Evolutionary conservation across 2,797 vertebrate species (phyloP), one percentile per base, ranked within the genome.

Genomic region (Micropoecilia bifurca): DNA sequence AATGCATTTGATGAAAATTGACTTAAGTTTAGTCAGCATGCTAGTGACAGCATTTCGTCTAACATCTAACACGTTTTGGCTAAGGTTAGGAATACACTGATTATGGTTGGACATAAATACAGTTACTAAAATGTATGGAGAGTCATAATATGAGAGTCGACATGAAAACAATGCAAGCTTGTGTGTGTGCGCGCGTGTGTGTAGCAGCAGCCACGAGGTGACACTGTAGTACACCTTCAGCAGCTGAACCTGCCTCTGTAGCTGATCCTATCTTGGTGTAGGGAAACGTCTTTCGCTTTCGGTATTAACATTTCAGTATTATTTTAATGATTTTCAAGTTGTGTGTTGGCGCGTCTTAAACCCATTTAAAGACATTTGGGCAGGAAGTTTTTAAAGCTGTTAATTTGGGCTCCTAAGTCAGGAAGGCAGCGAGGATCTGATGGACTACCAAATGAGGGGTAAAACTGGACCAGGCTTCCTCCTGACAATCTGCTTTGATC

Each of bases 401-500:
- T 33, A 74, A 66, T 66, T 48, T 78, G 82, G 76, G 71, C 13
- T 88, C 48, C 78, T 79, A 84, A 92, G 89, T 90, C 74, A 90
- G 85, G 86, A 73, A 80, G 90, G 4, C 7, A 73, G 80, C 59
- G 71, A 61, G 79, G 92, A 94, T 94, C 90, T 90, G 91, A 94
- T 93, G 91, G 93, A 95, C 90, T 95, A 89, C 87, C 74, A 90
- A 92, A 94, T 95, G 92, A 95, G 87, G 89, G 76, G 48, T 84
- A 87, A 92, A 92, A 85, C 91, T 74, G 87, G 91, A 92, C 92
- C 85, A 90, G 91, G 83, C 86, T 89, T 53, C 81, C 82, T 80
- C 89, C 84, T 92, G 90, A 94, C 92, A 92, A 92, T 93, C 90
- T 84, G 66, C 93, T 94, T 94, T 95, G 94, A 94, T 95, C 94